Conservation (phyloP, 2,888 invertebrate species). For the Scrobipalpa atriplicella region DNA sequence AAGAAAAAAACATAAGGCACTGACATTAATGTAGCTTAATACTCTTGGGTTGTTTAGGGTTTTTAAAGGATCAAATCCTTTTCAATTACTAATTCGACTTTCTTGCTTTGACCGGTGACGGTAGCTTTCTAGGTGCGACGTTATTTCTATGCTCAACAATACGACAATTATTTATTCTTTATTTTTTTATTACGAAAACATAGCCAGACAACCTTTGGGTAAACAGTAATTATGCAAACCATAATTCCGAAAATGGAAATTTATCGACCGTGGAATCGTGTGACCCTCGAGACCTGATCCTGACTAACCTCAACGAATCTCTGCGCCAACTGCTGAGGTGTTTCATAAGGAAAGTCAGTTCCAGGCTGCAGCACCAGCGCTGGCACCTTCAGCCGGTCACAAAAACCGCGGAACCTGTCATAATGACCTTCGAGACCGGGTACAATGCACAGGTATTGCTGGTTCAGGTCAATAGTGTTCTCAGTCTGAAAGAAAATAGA, state of each 20-base stretch:
- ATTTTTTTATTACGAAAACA: no score
- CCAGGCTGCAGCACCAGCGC: conserved; percentile 59
- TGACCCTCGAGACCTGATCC: background rate
- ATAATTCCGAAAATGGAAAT: no score
- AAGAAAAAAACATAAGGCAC: background rate
- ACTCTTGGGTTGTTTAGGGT: no score
- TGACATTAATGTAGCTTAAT: background rate
- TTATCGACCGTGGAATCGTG: background rate
- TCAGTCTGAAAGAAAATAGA: conserved; percentile 42
- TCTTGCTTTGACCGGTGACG: no score
- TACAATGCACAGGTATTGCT: conserved; percentile 50
- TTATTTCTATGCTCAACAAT: no score
- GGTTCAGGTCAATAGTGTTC: conserved; percentile 48
- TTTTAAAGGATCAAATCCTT: no score
- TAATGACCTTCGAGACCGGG: conserved; percentile 61
- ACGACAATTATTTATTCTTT: no score
- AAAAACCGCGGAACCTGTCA: conserved; percentile 46
- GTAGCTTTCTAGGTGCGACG: no score
- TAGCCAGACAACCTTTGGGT: no score
- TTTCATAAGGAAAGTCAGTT: conserved; percentile 47
- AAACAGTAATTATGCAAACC: no score
- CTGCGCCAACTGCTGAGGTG: conserved; percentile 46
- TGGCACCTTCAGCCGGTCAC: conserved; percentile 53
- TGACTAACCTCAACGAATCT: conserved; percentile 45
- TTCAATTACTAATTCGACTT: no score